Evolutionary conservation across 2,888 invertebrate genomes (phyloP).

Genomic region (Hybos culiciformis): DNA sequence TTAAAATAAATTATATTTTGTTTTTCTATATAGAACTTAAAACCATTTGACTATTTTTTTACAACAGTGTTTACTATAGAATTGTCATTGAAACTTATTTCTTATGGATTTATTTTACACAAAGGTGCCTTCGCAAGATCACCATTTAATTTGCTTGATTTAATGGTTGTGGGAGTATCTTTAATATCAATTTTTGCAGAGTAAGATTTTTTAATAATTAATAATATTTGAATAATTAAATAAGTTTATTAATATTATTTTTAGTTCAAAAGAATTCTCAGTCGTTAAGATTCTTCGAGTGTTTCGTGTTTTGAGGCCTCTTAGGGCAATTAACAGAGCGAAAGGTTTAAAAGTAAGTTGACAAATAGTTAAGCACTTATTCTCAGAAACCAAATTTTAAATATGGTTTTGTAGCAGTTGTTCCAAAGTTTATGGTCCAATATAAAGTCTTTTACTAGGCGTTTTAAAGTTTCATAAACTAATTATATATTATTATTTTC

Average conservation of each 20-base stretch:
- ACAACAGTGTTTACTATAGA: conserved; percentile 97
- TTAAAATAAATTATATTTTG: background rate
- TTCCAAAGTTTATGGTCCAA: too few species aligned
- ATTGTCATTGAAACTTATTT: conserved; percentile 89
- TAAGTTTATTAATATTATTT: conserved; percentile 4
- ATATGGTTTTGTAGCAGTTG: too few species aligned
- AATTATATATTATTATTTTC: too few species aligned
- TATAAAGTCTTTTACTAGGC: too few species aligned
- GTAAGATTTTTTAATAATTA: conserved; percentile 29
- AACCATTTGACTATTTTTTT: conserved; percentile 96
- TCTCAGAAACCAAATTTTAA: too few species aligned
- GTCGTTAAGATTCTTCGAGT: conserved; percentile 99
- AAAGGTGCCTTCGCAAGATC: conserved; percentile 97
- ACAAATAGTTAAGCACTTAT: too few species aligned
- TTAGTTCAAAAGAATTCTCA: conserved; percentile 76
- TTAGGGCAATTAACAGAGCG: conserved; percentile 98
- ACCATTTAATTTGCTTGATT: conserved; percentile 95
- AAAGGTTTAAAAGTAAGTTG: too few species aligned
- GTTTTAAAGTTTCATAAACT: too few species aligned
- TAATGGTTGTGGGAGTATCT: conserved; percentile 96
- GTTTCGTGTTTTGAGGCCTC: conserved; percentile 88
- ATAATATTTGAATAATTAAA: too few species aligned
- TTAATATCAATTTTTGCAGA: conserved; percentile 86
- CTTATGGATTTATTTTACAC: conserved; percentile 95
- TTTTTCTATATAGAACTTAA: conserved; percentile 58